Evolutionary conservation across 2,888 invertebrate genomes (phyloP), one percentile per base, ranked within the genome.

Genomic region (Nemoura dubitans): DNA sequence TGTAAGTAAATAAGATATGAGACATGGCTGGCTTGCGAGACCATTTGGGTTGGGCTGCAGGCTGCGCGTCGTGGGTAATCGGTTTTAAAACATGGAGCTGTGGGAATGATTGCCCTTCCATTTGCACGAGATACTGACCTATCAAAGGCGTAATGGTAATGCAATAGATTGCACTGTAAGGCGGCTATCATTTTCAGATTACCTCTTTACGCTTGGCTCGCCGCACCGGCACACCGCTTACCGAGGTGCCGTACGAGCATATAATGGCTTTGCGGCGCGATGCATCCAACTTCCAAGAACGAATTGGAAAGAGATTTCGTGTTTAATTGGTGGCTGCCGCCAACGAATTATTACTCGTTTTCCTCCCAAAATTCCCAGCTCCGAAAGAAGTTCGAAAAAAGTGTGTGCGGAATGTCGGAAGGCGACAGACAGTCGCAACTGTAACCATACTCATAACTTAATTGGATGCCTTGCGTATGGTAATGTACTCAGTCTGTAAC

Each of bases 1-100:
- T 78, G 6, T 78, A 78, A 78, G 59, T 59, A 59, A 59, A 59
- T 59, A 59, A 59, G 59, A 59, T 59, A 59, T 59, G 59, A 59
- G 59, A 59, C 59, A 1, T n/a, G n/a, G n/a, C n/a, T n/a, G n/a
- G 59, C 16, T 59, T 59, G 59, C 59, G 59, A 59, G 59, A 59
- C 59, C 59, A 59, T 16, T 59, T 59, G 59, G 59, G 59, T 59
- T 59, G 59, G 59, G 59, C 59, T 59, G n/a, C n/a, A n/a, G 59
- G 59, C 21, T 21, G 59, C 59, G 3, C 59, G 5, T n/a, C n/a
- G n/a, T n/a, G n/a, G 16, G 21, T 59, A 59, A 59, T 59, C 59
- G 59, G 59, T 59, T 59, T 59, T 10, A 59, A 59, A 59, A 59
- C 59, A 21, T 14, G 59, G 59, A 59, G 59, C 59, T 21, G 59